Evolutionary conservation across 2,113 vertebrate genomes (phyloP), one percentile per base, ranked within the genome.

Genomic region (Circaetus gallicus): DNA sequence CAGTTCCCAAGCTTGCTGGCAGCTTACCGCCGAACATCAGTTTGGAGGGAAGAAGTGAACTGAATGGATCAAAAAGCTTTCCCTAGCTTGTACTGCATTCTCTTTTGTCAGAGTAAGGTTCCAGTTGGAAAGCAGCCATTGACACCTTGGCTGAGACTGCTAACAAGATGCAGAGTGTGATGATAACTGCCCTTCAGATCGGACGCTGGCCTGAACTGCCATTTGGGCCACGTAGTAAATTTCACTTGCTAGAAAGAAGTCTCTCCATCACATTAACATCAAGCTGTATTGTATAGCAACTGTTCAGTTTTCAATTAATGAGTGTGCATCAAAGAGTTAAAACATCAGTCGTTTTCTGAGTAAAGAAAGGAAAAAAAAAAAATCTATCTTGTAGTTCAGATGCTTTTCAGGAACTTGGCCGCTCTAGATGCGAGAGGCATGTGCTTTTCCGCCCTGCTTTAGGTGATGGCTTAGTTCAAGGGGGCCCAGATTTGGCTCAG

Each of bases 321-420:
- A 74, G 66, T 6, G 52, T 26, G 9, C 55, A 20, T 50, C 36
- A 58, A 69, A 84, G 72, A 90, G 86, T 91, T 97, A 96, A 97
- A 92, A 16, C 32, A 29, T 62, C 17, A 5, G 38, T 66, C 1
- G 3, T 76, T 85, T 76, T 84, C 65, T 31, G 83, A 78, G 65
- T 12, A 84, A 67, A 88, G 72, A 58, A 89, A 71, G 76, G 52
- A 9, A 45, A 19, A 63, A 31, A 67, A 67, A 67, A 86, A 82
- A 61, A 45, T 11, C 12, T 17, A 8, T 24, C 89, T 53, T 86
- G n/a, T 82, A 58, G 10, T 45, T 93, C 29, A 0, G 89, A 79
- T 96, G 97, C 97, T 98, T 95, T 98, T 96, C 95, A 98, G 95
- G 97, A 98, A 95, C 96, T 97, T 97, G 97, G 96, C 96, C 1